A percentile compares a stretch with the other conserved stretches of the same genome.
phyloP scores from a whole-genome alignment of 2,888 invertebrate species.

The Tiphia femorata region DNA sequence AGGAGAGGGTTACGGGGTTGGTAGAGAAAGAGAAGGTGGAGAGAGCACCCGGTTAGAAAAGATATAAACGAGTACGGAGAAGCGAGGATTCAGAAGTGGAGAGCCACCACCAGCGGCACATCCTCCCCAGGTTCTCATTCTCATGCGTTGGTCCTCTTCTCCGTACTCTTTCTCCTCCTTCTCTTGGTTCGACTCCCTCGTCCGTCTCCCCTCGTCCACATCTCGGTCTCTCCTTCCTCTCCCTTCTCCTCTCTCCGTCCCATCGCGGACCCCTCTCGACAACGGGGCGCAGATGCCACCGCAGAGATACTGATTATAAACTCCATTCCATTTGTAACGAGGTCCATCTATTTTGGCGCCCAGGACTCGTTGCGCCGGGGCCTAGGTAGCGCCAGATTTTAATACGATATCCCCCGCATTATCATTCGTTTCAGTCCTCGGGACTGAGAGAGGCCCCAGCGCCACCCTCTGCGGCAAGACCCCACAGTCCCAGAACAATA shows the following conservation, averaged over 20 bases:
- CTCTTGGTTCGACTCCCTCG: constrained; percentile 7
- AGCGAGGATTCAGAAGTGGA: constrained; percentile 46
- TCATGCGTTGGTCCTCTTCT: not conserved
- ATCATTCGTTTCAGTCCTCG: constrained; percentile 56
- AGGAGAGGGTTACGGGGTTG: constrained; percentile 5
- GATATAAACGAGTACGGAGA: constrained; percentile 66
- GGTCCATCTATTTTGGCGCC: constrained; percentile 68
- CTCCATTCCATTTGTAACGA: constrained; percentile 69
- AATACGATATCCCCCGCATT: constrained; percentile 61
- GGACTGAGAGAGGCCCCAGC: constrained; percentile 11
- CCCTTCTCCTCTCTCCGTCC: constrained; percentile 2
- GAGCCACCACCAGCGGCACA: not conserved
- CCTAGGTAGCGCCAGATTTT: constrained; percentile 62
- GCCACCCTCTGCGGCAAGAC: not conserved
- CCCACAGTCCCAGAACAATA: constrained; percentile 16
- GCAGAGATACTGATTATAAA: constrained; percentile 67
- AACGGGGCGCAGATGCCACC: constrained; percentile 60
- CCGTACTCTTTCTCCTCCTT: constrained; percentile 11
- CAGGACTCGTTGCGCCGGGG: constrained; percentile 49
- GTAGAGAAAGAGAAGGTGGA: constrained; percentile 17
- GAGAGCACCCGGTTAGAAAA: constrained; percentile 39
- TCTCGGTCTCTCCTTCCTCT: constrained; percentile 5
- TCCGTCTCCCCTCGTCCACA: not conserved
- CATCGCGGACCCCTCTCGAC: constrained; percentile 34
- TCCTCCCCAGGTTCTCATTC: constrained; percentile 10